These are phyloP conservation scores for Neria commutata DNA, from an alignment of 2,888 invertebrate genomes.

Conservation along the genomic window DNA sequence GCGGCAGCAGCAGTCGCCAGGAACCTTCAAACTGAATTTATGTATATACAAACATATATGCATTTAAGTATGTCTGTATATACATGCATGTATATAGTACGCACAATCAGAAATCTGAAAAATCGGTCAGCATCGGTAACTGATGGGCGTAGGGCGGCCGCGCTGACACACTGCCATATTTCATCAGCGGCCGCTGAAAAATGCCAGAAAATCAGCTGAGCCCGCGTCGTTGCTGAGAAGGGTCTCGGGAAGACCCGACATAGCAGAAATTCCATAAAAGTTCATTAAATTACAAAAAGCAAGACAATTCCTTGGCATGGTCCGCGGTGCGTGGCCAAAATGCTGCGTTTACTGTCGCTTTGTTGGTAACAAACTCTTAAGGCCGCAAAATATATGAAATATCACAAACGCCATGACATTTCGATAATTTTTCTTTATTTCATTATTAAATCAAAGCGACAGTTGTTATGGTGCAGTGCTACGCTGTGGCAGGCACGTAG, in stretches of 20 bases:
- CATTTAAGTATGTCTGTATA: not conserved
- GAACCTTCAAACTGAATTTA: conserved; percentile 49
- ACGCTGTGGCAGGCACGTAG: no score
- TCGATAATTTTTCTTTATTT: conserved; percentile 43
- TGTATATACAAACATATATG: not conserved
- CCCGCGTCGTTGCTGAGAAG: conserved; percentile 32
- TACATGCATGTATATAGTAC: not conserved
- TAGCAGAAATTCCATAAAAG: conserved; percentile 54
- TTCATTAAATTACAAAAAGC: conserved; percentile 56
- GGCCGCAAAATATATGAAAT: conserved; percentile 53
- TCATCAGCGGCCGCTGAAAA: no score
- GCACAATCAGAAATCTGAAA: not conserved
- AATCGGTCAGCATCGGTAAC: conserved; percentile 12
- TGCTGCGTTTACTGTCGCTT: conserved; percentile 57
- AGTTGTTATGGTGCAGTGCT: no score
- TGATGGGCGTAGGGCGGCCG: conserved; percentile 57
- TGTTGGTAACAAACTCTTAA: conserved; percentile 51
- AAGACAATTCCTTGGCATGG: conserved; percentile 46
- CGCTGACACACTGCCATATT: conserved; percentile 57
- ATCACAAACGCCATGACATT: conserved; percentile 41
- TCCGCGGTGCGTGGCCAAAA: conserved; percentile 28
- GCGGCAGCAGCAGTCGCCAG: not conserved
- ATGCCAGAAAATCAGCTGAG: no score
- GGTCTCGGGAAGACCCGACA: no score
- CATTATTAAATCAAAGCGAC: conserved; percentile 45